phyloP scores from a whole-genome alignment of 2,797 vertebrate species.

The Anguilla obscura region DNA sequence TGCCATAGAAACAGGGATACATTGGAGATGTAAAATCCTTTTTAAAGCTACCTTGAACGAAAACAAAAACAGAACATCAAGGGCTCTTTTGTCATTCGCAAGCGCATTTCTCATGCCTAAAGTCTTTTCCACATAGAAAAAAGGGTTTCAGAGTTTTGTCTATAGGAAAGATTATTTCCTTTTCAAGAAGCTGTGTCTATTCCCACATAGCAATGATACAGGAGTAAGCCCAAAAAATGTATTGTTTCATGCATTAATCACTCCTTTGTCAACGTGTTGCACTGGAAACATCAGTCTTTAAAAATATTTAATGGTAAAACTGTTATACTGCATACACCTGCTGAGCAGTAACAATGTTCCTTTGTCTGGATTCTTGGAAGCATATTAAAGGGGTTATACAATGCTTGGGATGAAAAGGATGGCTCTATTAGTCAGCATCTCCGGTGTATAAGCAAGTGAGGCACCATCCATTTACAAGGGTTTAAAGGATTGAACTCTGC shows the following conservation, averaged over 20 bases:
- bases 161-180: too few relatives aligned
- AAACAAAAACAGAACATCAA: neutral
- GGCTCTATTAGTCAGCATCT: neutral
- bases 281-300: neutral
- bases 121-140: too few relatives aligned
- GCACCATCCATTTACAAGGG: neutral
- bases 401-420: neutral
- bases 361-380: conserved; percentile 15
- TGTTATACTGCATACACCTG: neutral
- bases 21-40: neutral
- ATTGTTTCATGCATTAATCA: neutral
- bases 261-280: too few relatives aligned
- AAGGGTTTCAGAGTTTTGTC: too few relatives aligned
- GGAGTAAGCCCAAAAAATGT: neutral
- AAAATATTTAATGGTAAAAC: conserved; percentile 3
- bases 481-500: conserved; percentile 6
- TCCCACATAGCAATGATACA: too few relatives aligned
- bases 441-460: neutral
- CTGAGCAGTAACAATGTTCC: neutral
- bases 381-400: neutral
- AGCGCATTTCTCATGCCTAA: neutral
- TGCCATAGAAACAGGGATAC: neutral
- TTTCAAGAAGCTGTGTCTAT: too few relatives aligned
- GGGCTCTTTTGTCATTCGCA: neutral
- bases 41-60: neutral